These are phyloP conservation scores for Chaetorhynchus papuensis DNA, from an alignment of 2,113 vertebrate species.

Conservation along the genomic window DNA sequence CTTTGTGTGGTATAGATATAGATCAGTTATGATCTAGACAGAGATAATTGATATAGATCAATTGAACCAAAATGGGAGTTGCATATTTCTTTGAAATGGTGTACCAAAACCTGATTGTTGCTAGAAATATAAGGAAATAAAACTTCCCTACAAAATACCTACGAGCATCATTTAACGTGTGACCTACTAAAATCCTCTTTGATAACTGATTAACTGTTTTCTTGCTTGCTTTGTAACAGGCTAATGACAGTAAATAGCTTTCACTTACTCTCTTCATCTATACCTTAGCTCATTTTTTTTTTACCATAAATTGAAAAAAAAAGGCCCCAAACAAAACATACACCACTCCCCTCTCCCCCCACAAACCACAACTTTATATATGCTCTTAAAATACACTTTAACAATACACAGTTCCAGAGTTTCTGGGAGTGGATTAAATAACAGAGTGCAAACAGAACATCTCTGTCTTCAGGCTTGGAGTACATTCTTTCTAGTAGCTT, in stretches of 20 bases:
- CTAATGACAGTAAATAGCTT: constrained; percentile 27
- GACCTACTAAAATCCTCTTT: constrained; percentile 40
- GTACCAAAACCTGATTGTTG: background rate
- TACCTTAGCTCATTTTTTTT: background rate
- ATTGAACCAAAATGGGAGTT: background rate
- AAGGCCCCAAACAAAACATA: background rate
- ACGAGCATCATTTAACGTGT: background rate
- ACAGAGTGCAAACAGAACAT: background rate
- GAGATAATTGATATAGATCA: background rate
- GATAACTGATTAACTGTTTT: background rate
- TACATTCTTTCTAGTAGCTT: background rate
- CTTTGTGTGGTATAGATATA: background rate
- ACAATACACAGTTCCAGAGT: background rate
- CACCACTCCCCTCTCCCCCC: too few species aligned
- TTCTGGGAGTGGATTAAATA: background rate
- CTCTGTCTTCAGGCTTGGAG: background rate
- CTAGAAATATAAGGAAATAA: background rate
- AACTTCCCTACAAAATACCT: constrained; percentile 9
- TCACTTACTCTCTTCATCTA: background rate
- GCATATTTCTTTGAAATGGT: background rate
- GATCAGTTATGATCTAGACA: background rate
- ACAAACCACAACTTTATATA: background rate
- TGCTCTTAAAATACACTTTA: background rate
- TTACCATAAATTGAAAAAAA: background rate
- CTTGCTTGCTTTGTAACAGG: constrained; percentile 19